A percentile compares a stretch with the other conserved stretches of the same genome.
These are phyloP conservation scores for Malacoraja senta DNA, from an alignment of 2,797 vertebrate species.

Conservation along the genomic window DNA sequence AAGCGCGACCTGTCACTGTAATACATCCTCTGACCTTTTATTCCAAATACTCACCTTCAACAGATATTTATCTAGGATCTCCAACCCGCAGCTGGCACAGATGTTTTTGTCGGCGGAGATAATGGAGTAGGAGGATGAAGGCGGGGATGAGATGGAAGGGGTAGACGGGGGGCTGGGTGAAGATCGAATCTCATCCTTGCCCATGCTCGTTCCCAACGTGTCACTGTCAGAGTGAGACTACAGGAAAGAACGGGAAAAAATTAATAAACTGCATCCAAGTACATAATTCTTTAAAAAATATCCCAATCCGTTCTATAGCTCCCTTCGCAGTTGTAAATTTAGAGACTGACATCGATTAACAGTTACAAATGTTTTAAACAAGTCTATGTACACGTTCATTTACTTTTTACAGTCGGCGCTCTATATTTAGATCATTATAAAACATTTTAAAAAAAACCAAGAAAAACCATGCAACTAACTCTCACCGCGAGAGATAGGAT, in stretches of 20 bases:
- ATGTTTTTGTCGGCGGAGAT: slow-evolving; percentile 81
- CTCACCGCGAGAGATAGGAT: not conserved
- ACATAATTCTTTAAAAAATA: not conserved
- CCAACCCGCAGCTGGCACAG: slow-evolving; percentile 88
- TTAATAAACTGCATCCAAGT: not conserved
- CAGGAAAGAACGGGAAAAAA: slow-evolving; percentile 23
- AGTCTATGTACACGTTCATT: no score
- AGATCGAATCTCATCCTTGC: slow-evolving; percentile 77
- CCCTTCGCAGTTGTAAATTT: not conserved
- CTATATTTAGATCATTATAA: no score
- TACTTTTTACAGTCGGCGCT: not conserved
- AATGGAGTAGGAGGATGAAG: slow-evolving; percentile 75
- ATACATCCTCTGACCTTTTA: not conserved
- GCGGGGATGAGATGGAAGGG: slow-evolving; percentile 84
- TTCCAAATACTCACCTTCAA: slow-evolving; percentile 69
- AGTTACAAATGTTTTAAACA: not conserved
- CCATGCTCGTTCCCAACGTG: slow-evolving; percentile 75
- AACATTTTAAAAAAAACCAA: not conserved
- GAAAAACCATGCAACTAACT: not conserved
- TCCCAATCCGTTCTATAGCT: not conserved
- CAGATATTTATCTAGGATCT: slow-evolving; percentile 84
- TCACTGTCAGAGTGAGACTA: slow-evolving; percentile 89
- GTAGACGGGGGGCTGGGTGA: slow-evolving; percentile 82
- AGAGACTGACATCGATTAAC: not conserved
- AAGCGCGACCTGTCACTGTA: not conserved